Evolutionary conservation across 1,140 invertebrate genomes (phyloP).

Genomic region (Chionoecetes opilio): DNA sequence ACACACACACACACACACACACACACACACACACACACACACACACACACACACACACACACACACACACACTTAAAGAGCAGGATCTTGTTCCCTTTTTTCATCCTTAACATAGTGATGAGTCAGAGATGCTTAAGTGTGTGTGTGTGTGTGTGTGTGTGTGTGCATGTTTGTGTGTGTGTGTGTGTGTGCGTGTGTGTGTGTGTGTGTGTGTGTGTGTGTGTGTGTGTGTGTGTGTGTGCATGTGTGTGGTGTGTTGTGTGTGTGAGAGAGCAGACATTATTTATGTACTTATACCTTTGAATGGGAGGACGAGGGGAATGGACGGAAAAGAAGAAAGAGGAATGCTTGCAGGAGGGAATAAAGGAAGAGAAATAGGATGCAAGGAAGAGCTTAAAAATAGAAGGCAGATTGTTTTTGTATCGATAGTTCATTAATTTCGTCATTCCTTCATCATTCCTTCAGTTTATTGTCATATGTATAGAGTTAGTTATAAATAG

Average conservation of each 20-base stretch:
- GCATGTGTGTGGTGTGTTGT: constrained; percentile 17
- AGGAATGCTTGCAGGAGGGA: background rate
- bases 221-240: constrained; percentile 27
- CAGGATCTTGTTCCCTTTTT: background rate
- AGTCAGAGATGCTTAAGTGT: background rate
- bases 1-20: too few relatives aligned
- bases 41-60: constrained; percentile 38
- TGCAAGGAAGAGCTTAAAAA: background rate
- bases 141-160: constrained; percentile 27
- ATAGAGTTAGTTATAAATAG: too few relatives aligned
- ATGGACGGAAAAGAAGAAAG: background rate
- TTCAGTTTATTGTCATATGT: too few relatives aligned
- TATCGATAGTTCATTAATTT: too few relatives aligned
- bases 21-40: background rate
- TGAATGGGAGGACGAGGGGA: too few relatives aligned
- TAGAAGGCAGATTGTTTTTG: background rate
- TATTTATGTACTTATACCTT: background rate
- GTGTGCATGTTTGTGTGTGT: constrained; percentile 6
- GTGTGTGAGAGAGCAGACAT: background rate
- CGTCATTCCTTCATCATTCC: too few relatives aligned
- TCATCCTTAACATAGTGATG: background rate
- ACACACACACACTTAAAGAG: background rate
- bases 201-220: background rate
- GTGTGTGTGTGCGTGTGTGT: constrained; percentile 11
- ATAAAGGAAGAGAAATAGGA: background rate